phyloP scores from a whole-genome alignment of 1,140 invertebrate species.

The Paraescarpia echinospica region DNA sequence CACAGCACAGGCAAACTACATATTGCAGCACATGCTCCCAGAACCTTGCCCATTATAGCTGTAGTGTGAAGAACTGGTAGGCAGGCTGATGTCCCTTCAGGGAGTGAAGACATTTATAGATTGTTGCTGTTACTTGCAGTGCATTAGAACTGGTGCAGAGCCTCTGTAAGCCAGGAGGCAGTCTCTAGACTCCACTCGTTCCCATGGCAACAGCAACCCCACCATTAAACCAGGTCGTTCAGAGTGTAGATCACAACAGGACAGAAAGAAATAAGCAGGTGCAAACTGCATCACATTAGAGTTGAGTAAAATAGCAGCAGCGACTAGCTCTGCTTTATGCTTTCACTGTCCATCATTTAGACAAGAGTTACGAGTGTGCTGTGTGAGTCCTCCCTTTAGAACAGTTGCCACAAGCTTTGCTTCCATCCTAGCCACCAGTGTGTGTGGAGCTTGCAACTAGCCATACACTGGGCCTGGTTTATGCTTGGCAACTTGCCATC shows the following conservation, averaged over 20 bases:
- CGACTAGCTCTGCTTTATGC: background rate
- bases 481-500: background rate
- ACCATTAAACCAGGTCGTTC: background rate
- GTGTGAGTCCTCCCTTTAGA: background rate
- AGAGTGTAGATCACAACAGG: background rate
- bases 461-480: background rate
- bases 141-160: background rate
- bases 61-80: background rate
- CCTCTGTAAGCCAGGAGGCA: background rate
- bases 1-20: background rate
- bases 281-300: background rate
- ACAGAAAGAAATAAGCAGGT: background rate
- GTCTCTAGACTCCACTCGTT: background rate
- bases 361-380: background rate
- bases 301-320: background rate
- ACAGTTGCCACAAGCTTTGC: background rate
- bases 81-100: background rate
- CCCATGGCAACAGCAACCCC: background rate
- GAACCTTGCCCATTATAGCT: background rate
- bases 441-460: background rate
- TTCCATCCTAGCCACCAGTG: background rate
- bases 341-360: background rate
- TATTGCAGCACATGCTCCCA: background rate
- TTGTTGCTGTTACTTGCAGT: background rate
- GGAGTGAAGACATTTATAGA: background rate